Percentiles rank a stretch among this genome's conserved stretches.
These are phyloP conservation scores for Melanotaenia nigrans DNA, from an alignment of 2,797 vertebrate species.

Conservation along the genomic window DNA sequence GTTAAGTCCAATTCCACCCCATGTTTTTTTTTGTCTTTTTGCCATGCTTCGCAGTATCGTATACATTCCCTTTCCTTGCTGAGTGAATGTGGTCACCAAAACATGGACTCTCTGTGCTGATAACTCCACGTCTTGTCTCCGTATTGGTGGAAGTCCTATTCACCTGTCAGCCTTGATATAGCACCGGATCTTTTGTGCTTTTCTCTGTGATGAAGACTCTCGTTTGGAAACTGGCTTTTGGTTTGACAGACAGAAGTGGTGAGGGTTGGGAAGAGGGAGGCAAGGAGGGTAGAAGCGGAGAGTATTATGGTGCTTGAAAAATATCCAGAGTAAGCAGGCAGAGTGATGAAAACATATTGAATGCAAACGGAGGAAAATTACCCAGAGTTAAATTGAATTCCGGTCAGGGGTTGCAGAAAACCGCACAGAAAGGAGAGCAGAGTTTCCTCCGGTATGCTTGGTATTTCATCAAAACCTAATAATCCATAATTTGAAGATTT, in stretches of 20 bases:
- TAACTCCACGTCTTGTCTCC: conserved; percentile 56
- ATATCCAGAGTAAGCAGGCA: conserved; percentile 65
- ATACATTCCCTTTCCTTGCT: conserved; percentile 28
- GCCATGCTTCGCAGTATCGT: conserved; percentile 22
- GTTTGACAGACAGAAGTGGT: conserved; percentile 50
- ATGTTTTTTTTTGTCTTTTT: conserved; percentile 11
- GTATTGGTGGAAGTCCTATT: conserved; percentile 66
- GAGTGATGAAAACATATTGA: conserved; percentile 70
- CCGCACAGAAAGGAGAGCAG: conserved; percentile 25
- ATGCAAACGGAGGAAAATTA: conserved; percentile 67
- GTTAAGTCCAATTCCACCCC: conserved; percentile 24
- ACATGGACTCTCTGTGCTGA: conserved; percentile 35
- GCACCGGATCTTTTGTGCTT: conserved; percentile 55
- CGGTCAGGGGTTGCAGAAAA: conserved; percentile 50
- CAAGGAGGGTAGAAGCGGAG: neutral
- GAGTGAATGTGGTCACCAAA: conserved; percentile 31
- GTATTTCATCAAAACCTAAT: conserved; percentile 20
- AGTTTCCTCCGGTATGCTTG: conserved; percentile 11
- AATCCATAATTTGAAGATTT: conserved; percentile 23
- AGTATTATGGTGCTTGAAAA: conserved; percentile 39
- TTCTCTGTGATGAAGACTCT: conserved; percentile 68
- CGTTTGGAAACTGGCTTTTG: conserved; percentile 64
- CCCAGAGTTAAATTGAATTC: conserved; percentile 74
- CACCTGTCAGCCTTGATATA: conserved; percentile 69
- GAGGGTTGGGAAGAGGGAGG: neutral